Evolutionary conservation across 2,797 vertebrate species (phyloP), one percentile per base, ranked within the genome.

Genomic region (Sebastolobus altivelis): DNA sequence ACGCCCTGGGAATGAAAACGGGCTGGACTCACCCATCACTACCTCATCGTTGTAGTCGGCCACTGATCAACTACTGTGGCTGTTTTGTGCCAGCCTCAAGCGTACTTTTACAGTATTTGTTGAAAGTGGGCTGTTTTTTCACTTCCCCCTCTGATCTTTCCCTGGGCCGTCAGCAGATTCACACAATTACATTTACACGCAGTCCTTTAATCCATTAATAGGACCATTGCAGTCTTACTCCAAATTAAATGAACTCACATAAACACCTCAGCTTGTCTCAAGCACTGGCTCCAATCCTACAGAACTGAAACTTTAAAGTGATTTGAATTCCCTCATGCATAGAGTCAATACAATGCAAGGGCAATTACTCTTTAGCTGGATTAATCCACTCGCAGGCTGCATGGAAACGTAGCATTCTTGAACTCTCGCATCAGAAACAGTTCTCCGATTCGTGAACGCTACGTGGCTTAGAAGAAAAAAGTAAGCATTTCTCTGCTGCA

Each of bases 201-300:
- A 79, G 82, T 75, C 71, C 83, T 88, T 92, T 92, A 93, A 93
- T 93, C 89, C 89, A 89, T 90, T 92, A 92, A 93, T 90, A 79
- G 82, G 79, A 88, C 89, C 77, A 65, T 75, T 80, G 88, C 87
- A 83, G 86, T 89, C 80, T 89, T 89, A 84, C 81, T 91, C 81
- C 78, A 92, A 92, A 92, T 93, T 75, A 91, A 93, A 93, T 90
- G 84, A 89, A 90, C 80, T 88, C 83, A 72, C 83, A 86, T 90
- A 90, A 91, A 92, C 87, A 94, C 87, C 88, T 86, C 66, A 84
- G 81, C 82, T 85, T 77, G 86, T 86, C 80, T 87, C 38, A 38
- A 88, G 84, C 29, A 62, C 83, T 87, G 82, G 81, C 89, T 88
- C 76, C 84, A 83, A 68, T 87, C 80, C 79, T 83, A 80, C 70